Percentiles rank a stretch among this genome's conserved stretches.
These are phyloP conservation scores for Chironomus riparius DNA, from an alignment of 2,888 invertebrate species.

Conservation along the genomic window DNA sequence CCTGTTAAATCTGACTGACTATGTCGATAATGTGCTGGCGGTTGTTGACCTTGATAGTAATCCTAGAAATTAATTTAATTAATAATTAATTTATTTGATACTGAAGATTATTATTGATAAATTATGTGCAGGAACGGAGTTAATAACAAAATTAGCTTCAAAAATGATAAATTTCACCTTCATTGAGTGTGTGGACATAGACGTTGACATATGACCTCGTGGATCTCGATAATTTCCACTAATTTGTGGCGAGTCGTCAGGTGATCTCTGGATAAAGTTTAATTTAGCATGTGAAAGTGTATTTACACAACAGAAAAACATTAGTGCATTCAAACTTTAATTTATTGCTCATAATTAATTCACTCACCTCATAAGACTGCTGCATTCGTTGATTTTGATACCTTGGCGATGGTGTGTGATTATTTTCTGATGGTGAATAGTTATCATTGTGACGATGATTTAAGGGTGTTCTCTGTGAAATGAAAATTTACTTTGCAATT, in stretches of 20 bases:
- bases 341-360: background rate
- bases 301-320: background rate
- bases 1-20: slow-evolving; percentile 43
- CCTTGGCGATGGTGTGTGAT: slow-evolving; percentile 37
- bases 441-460: slow-evolving; percentile 30
- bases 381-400: slow-evolving; percentile 40
- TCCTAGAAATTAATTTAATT: slow-evolving; percentile 38
- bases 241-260: slow-evolving; percentile 40
- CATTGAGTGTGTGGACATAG: slow-evolving; percentile 61
- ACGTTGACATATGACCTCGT: slow-evolving; percentile 52
- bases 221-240: slow-evolving; percentile 43
- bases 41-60: slow-evolving; percentile 46
- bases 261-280: slow-evolving; percentile 39
- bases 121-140: background rate
- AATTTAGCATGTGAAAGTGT: background rate
- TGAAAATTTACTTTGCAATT: background rate
- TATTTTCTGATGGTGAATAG: slow-evolving; percentile 35
- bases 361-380: slow-evolving; percentile 37
- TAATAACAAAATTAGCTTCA: background rate
- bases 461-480: slow-evolving; percentile 32
- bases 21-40: slow-evolving; percentile 42
- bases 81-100: background rate
- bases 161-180: slow-evolving; percentile 46
- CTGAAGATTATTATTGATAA: background rate
- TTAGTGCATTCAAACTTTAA: background rate